These are phyloP conservation scores for Phymorhynchus buccinoides DNA, from an alignment of 1,140 invertebrate species.

Conservation along the genomic window DNA sequence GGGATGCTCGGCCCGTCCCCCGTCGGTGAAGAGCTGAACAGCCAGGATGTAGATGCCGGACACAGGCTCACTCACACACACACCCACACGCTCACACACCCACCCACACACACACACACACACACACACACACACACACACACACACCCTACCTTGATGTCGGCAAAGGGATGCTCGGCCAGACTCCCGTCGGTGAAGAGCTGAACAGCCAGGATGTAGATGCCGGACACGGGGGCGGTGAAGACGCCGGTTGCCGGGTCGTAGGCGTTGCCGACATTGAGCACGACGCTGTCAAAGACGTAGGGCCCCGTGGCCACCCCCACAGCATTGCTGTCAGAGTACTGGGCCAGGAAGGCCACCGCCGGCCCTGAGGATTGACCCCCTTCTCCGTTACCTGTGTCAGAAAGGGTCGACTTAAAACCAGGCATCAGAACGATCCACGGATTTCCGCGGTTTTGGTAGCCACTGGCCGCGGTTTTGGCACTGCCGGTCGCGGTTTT, in stretches of 20 bases:
- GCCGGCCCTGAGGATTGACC: neutral
- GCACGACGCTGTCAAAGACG: neutral
- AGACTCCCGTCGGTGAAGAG: neutral
- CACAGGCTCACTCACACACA: no score
- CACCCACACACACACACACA: no score
- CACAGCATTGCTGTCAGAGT: neutral
- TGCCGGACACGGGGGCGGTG: neutral
- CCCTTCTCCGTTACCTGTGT: neutral
- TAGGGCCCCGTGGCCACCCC: neutral
- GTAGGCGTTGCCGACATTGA: neutral
- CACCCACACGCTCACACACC: no score
- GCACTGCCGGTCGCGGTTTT: no score
- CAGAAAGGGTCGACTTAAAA: no score
- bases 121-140: no score
- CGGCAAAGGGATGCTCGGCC: neutral
- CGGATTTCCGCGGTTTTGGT: no score
- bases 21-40: conserved; percentile 7
- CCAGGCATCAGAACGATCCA: no score
- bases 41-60: neutral
- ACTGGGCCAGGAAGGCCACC: conserved; percentile 20
- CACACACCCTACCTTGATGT: conserved; percentile 7
- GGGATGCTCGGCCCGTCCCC: neutral
- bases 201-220: neutral
- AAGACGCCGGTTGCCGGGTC: neutral
- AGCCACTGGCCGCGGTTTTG: no score